Conservation (phyloP, 2,113 vertebrate species). For the Orycteropus afer region DNA sequence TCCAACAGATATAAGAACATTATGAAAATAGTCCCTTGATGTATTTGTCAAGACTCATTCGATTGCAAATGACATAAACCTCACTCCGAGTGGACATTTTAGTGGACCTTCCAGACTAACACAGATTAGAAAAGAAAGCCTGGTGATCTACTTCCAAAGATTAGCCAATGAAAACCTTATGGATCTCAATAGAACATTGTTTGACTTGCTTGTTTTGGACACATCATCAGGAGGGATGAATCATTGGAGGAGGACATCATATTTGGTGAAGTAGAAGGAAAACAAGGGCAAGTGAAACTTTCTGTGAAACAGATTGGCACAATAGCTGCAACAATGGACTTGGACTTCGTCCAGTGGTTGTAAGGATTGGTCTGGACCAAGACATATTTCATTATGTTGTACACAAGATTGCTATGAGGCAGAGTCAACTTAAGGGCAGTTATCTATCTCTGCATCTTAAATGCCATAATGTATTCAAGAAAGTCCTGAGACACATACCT, state of each 20-base stretch:
- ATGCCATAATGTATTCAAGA: background rate
- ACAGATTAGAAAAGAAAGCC: background rate
- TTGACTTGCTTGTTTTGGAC: background rate
- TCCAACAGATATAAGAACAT: conserved; percentile 11
- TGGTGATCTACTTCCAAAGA: too few relatives aligned
- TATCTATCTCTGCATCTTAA: background rate
- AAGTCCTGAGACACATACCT: background rate
- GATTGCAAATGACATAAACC: conserved; percentile 38
- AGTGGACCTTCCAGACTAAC: background rate
- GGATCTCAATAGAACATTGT: background rate
- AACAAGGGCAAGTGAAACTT: background rate
- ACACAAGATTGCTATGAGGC: background rate
- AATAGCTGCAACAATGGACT: background rate
- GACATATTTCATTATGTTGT: background rate
- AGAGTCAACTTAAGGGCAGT: background rate
- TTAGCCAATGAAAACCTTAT: background rate
- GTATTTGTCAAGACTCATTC: conserved; percentile 30
- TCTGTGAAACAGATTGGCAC: background rate
- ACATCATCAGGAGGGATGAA: background rate
- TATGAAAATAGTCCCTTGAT: background rate
- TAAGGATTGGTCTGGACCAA: background rate
- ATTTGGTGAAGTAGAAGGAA: background rate
- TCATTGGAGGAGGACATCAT: background rate
- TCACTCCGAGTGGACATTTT: background rate
- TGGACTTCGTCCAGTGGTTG: background rate